Conservation (phyloP, 2,113 vertebrate species). For the Phylloscopus trochilus region DNA sequence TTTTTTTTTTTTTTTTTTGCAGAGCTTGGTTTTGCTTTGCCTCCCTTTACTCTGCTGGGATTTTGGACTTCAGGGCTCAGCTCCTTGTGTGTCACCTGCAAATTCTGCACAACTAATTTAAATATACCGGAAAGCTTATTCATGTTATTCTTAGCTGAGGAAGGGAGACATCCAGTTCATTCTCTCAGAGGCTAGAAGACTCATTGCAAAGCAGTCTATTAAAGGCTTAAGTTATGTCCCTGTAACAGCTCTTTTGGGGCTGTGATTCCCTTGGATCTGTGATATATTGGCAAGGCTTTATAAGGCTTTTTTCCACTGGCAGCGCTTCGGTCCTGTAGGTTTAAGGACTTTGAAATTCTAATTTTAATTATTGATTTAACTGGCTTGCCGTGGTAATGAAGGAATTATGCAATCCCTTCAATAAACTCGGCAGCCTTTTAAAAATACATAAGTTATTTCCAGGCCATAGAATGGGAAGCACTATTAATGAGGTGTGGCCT, state of each 20-base stretch:
- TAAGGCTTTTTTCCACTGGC: not conserved
- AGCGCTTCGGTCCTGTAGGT: not conserved
- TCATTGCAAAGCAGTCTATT: not conserved
- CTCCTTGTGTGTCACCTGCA: not conserved
- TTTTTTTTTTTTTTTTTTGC: not conserved
- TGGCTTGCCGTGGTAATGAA: not conserved
- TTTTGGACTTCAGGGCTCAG: not conserved
- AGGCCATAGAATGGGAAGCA: not conserved
- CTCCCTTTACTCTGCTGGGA: not conserved
- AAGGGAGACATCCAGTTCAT: not conserved
- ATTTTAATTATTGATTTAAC: constrained; percentile 7
- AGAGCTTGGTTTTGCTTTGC: not conserved
- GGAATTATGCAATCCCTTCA: not conserved
- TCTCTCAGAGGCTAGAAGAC: not conserved
- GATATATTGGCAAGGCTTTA: not conserved
- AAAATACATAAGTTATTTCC: constrained; percentile 32
- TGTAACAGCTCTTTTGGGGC: not conserved
- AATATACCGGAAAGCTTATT: not conserved
- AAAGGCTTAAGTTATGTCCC: not conserved
- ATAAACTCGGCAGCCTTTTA: not conserved
- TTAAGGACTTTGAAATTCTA: not conserved
- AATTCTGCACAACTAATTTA: not conserved
- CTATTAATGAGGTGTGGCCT: not conserved
- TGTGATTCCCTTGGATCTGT: not conserved
- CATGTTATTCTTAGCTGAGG: not conserved